A percentile compares a stretch with the other conserved stretches of the same genome.
Evolutionary conservation across 1,140 invertebrate species (phyloP).

Genomic region (Meloidogyne hapla): DNA sequence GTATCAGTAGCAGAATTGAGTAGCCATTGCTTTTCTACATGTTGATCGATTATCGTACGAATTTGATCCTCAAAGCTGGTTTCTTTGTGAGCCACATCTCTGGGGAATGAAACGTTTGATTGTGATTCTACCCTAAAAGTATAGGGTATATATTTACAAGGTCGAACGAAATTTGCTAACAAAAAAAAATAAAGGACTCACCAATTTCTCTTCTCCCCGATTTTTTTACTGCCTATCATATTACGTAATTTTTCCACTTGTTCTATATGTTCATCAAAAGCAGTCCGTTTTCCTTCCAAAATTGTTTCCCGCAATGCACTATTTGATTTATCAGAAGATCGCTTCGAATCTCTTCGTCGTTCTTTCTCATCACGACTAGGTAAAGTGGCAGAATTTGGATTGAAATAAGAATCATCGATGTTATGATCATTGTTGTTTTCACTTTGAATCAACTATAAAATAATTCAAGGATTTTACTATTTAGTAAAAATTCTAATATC

Average conservation of each 20-base stretch:
- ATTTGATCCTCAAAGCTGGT: background rate
- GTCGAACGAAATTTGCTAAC: background rate
- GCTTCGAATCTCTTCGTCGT: background rate
- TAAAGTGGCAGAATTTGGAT: background rate
- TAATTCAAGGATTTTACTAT: too few relatives aligned
- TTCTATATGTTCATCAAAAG: conserved; percentile 1
- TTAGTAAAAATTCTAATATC: too few relatives aligned
- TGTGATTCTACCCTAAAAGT: background rate
- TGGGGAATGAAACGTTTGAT: background rate
- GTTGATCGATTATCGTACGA: background rate
- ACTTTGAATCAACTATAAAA: background rate
- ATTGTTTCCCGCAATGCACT: background rate
- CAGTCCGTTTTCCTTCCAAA: background rate
- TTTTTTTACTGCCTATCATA: background rate
- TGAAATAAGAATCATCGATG: background rate
- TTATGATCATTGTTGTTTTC: background rate
- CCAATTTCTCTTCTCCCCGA: background rate
- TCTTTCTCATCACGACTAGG: background rate
- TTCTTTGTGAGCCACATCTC: background rate
- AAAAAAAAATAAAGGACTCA: background rate
- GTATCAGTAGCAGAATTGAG: background rate
- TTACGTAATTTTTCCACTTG: background rate
- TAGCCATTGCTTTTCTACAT: background rate
- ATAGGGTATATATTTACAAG: background rate
- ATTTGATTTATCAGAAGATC: background rate